phyloP scores from a whole-genome alignment of 2,797 vertebrate species.

The Salmo trutta region DNA sequence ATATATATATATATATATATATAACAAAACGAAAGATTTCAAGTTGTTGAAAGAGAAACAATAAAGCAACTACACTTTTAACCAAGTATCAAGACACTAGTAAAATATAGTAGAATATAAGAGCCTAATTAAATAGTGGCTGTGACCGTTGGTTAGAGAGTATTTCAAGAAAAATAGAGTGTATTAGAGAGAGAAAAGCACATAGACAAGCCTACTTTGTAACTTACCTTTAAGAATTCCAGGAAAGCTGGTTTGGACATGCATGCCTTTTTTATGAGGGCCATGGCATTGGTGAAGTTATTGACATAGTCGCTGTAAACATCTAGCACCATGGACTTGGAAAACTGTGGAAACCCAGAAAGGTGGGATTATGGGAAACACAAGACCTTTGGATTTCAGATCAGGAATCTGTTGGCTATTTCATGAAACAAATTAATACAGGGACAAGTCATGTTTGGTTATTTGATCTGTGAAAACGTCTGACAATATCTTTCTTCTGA shows the following conservation, averaged over 20 bases:
- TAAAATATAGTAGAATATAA: not conserved
- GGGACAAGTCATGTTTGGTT: constrained; percentile 17
- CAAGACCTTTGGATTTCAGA: not conserved
- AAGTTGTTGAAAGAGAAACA: not conserved
- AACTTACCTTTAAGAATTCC: constrained; percentile 91
- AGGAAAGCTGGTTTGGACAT: constrained; percentile 92
- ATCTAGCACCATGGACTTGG: constrained; percentile 95
- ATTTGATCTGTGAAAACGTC: constrained; percentile 25
- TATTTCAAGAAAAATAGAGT: not conserved
- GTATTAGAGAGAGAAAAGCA: not conserved
- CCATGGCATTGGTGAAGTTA: constrained; percentile 95
- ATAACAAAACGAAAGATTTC: not conserved
- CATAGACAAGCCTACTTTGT: not conserved
- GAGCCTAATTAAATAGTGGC: not conserved
- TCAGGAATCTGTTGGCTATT: not conserved
- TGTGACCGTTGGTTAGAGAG: not conserved
- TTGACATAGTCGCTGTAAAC: constrained; percentile 97
- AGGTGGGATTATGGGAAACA: not conserved
- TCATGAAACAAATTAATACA: not conserved
- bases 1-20: no score
- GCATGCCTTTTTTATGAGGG: constrained; percentile 93
- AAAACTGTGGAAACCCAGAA: constrained; percentile 78
- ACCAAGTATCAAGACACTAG: not conserved
- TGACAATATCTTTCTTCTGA: constrained; percentile 25
- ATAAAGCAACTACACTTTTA: not conserved